phyloP scores from a whole-genome alignment of 1,140 invertebrate genomes.

The Lutraria rhynchaena region DNA sequence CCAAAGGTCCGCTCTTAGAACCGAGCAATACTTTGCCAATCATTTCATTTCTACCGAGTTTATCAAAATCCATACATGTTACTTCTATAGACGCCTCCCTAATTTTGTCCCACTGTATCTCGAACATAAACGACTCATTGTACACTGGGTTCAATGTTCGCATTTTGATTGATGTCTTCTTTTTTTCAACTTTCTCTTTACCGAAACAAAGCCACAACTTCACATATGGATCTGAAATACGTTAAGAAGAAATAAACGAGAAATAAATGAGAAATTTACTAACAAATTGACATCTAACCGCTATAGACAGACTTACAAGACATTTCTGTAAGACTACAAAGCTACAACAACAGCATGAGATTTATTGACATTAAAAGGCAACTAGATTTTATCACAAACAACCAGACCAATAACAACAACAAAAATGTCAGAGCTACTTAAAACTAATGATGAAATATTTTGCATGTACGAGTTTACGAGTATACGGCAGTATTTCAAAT shows the following conservation, averaged over 20 bases:
- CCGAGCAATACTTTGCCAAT: conserved; percentile 94
- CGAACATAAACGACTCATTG: conserved; percentile 86
- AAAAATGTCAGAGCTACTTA: too few species aligned
- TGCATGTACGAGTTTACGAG: too few species aligned
- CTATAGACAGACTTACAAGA: too few species aligned
- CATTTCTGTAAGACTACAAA: too few species aligned
- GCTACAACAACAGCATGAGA: too few species aligned
- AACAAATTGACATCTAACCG: conserved; percentile 1
- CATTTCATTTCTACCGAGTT: conserved; percentile 93
- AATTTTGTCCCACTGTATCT: conserved; percentile 87
- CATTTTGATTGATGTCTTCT: conserved; percentile 85
- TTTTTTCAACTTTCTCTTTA: conserved; percentile 84
- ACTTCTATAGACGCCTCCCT: conserved; percentile 92
- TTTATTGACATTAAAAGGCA: too few species aligned
- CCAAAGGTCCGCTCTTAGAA: conserved; percentile 90
- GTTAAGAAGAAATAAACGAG: conserved; percentile 29
- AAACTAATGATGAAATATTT: too few species aligned
- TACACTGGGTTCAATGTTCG: conserved; percentile 85
- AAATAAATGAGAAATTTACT: conserved; percentile 18
- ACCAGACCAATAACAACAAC: too few species aligned
- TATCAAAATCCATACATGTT: conserved; percentile 96
- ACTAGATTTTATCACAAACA: too few species aligned
- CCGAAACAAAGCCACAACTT: conserved; percentile 85
- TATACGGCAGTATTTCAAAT: too few species aligned
- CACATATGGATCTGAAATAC: conserved; percentile 85